Evolutionary conservation across 2,113 vertebrate genomes (phyloP), one percentile per base, ranked within the genome.

Genomic region (Mormoops blainvillei): DNA sequence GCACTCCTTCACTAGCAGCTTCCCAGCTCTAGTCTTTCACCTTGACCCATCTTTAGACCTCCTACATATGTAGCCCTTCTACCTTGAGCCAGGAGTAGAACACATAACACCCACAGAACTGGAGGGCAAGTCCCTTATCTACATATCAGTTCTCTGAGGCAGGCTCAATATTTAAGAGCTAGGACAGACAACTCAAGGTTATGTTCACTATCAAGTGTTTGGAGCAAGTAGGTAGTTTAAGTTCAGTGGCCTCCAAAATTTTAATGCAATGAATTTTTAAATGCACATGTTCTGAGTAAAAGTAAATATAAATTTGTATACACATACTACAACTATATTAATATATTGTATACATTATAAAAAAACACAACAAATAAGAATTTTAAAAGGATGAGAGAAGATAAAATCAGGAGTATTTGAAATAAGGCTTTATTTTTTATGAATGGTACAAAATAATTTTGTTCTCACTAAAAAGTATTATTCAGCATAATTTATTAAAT

Each of bases 401-500:
- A 78, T 71, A 54, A 91, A 90, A 80, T 82, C 20, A 93, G 0
- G 19, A 54, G 33, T 81, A 92, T 71, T 88, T 82, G 94, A 87
- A 50, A 85, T 50, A 78, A 63, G 7, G 48, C 36, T 78, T 83
- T 74, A n/a, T 41, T 95, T 88, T 78, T 63, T 63, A 93, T 80
- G 90, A 92, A n/a, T 67, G 19, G 28, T 50, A 86, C 33, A 38
- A 93, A 94, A 81, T 87, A 41, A 15, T 77, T 84, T 92, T 81
- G 11, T 73, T 92, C 50, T 63, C 31, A 70, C 20, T 78, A 91
- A 36, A 84, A 96, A 92, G 48, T 82, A 81, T 94, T 81, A 70
- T 78, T 84, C 68, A 91, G 54, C 54, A 86, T 68, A 89, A 92
- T 65, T 96, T 94, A 85, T 81, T 82, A 93, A 91, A 87, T 71